A percentile compares a stretch with the other conserved stretches of the same genome.
Evolutionary conservation across 1,140 invertebrate species (phyloP).

Genomic region (Berghia stephanieae): DNA sequence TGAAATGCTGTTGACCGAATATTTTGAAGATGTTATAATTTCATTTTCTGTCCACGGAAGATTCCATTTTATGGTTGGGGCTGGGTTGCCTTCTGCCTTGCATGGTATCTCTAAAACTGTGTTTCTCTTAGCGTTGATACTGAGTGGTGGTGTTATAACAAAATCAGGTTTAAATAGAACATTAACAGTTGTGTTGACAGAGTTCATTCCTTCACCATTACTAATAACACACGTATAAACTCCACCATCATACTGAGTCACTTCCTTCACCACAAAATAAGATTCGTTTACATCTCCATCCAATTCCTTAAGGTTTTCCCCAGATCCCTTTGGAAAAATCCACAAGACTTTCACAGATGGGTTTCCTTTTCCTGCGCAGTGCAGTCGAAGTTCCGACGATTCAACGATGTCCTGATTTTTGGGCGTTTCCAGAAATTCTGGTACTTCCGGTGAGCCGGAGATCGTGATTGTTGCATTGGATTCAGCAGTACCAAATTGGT

Average conservation of each 20-base stretch:
- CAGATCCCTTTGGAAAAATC: neutral
- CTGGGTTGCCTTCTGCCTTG: slow-evolving; percentile 2
- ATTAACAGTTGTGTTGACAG: neutral
- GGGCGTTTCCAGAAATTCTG: neutral
- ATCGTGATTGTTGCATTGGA: neutral
- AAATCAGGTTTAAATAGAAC: neutral
- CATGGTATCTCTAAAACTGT: neutral
- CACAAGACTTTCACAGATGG: neutral
- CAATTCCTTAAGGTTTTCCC: neutral
- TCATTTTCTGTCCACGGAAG: neutral
- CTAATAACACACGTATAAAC: neutral
- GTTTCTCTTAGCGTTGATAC: neutral
- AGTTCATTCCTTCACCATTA: neutral
- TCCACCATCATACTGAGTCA: neutral
- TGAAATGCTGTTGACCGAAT: neutral
- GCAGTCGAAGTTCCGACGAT: neutral
- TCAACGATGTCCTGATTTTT: neutral
- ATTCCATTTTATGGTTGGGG: neutral
- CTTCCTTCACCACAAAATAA: neutral
- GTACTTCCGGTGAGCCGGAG: neutral
- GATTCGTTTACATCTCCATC: neutral
- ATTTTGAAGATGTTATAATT: neutral
- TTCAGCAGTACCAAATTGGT: neutral
- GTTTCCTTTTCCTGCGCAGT: slow-evolving; percentile 10
- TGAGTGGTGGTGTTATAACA: neutral